Percentiles rank a stretch among this genome's conserved stretches.
These are phyloP conservation scores for Plectropomus leopardus DNA, from an alignment of 2,113 vertebrate genomes.

Conservation along the genomic window DNA sequence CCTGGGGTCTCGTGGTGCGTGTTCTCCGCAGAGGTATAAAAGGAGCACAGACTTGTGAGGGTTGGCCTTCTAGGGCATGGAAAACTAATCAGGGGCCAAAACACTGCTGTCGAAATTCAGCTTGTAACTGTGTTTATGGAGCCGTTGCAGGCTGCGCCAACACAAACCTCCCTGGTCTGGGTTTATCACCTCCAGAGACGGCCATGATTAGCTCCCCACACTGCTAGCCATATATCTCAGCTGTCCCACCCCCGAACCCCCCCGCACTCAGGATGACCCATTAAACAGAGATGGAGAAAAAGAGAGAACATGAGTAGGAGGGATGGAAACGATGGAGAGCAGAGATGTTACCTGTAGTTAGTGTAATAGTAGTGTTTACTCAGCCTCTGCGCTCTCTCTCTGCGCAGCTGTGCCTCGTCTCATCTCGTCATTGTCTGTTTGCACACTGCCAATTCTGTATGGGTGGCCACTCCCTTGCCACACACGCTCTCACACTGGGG, in stretches of 20 bases:
- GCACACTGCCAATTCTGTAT: constrained; percentile 43
- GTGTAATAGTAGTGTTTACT: constrained; percentile 76
- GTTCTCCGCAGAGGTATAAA: constrained; percentile 35
- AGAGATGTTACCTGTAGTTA: constrained; percentile 76
- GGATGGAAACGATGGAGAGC: constrained; percentile 58
- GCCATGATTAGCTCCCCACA: constrained; percentile 75
- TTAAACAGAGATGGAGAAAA: constrained; percentile 70
- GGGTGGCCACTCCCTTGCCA: constrained; percentile 75
- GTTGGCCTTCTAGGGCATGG: constrained; percentile 49
- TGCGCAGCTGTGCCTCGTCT: constrained; percentile 37
- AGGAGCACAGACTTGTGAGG: constrained; percentile 21
- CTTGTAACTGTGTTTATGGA: constrained; percentile 76
- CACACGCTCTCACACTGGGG: constrained; percentile 35
- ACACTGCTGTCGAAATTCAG: constrained; percentile 68
- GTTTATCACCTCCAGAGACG: constrained; percentile 75
- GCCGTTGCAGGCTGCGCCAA: constrained; percentile 64
- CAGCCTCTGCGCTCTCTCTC: constrained; percentile 37
- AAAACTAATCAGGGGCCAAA: constrained; percentile 74
- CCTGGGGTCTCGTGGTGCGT: constrained; percentile 39
- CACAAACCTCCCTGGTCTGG: constrained; percentile 64
- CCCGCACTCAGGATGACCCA: constrained; percentile 65
- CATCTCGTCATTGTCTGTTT: constrained; percentile 58
- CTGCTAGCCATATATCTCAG: constrained; percentile 71
- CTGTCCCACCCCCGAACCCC: constrained; percentile 69
- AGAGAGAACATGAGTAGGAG: constrained; percentile 62